Evolutionary conservation across 2,888 invertebrate species (phyloP).

Genomic region (Branchellion lobata): DNA sequence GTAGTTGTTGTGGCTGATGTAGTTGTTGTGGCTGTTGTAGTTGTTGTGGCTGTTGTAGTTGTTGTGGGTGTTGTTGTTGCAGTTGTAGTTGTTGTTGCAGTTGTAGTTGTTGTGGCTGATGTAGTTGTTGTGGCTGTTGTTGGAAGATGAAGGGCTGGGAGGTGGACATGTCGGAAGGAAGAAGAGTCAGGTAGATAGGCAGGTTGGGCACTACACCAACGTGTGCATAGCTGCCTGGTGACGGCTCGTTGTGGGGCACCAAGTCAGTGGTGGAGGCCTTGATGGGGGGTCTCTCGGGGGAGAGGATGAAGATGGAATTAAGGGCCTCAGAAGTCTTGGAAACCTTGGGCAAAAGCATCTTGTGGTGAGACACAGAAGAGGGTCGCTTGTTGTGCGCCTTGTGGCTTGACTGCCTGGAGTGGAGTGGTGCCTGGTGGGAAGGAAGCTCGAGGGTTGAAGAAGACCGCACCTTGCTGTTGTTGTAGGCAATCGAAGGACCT

Average conservation of each 20-base stretch:
- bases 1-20: background rate
- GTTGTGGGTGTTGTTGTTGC: background rate
- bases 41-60: background rate
- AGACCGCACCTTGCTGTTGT: background rate
- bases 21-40: background rate
- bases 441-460: background rate
- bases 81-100: background rate
- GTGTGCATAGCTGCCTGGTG: background rate
- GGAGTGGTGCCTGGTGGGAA: background rate
- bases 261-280: background rate
- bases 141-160: background rate
- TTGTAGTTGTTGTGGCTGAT: background rate
- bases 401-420: background rate
- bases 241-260: background rate
- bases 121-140: background rate
- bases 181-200: background rate
- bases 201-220: background rate
- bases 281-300: background rate
- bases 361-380: background rate
- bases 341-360: background rate
- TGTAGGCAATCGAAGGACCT: background rate
- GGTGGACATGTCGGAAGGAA: background rate
- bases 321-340: background rate
- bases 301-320: background rate
- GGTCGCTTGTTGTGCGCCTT: background rate